Conservation (phyloP, 2,888 invertebrate species). For the Amphipyra berbera region DNA sequence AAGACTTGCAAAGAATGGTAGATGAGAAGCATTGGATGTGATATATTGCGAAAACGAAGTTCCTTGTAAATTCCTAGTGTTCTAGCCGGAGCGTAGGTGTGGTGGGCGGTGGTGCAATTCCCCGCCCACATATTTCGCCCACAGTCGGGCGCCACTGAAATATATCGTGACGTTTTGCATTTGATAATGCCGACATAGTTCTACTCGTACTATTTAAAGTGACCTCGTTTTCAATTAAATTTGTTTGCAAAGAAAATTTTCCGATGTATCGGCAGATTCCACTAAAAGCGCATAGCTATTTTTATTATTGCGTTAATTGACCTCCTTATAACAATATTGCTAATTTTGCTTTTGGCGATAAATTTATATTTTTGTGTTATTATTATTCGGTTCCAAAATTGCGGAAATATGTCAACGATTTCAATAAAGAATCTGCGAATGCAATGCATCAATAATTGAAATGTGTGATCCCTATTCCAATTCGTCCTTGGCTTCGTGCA, state of each 20-base stretch:
- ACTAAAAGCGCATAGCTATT: slow-evolving; percentile 2
- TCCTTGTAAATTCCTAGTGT: slow-evolving; percentile 18
- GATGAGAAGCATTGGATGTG: slow-evolving; percentile 47
- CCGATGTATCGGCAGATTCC: slow-evolving; percentile 20
- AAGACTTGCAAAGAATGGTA: slow-evolving; percentile 6
- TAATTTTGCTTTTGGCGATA: too few relatives aligned
- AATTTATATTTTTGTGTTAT: slow-evolving; percentile 2
- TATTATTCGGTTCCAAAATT: slow-evolving; percentile 14
- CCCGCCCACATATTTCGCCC: slow-evolving; percentile 71
- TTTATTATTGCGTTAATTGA: too few relatives aligned
- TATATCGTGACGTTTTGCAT: slow-evolving; percentile 63
- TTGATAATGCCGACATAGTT: slow-evolving; percentile 51
- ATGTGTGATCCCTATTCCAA: slow-evolving; percentile 8
- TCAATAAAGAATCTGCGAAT: slow-evolving; percentile 1
- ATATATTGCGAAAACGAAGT: slow-evolving; percentile 31
- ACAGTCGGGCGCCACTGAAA: slow-evolving; percentile 67
- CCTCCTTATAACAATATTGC: too few relatives aligned
- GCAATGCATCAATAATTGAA: slow-evolving; percentile 13
- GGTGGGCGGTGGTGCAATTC: slow-evolving; percentile 70
- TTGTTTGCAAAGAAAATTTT: slow-evolving; percentile 43
- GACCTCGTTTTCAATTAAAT: slow-evolving; percentile 50
- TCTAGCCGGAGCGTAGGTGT: slow-evolving; percentile 30
- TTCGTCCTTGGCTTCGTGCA: slow-evolving; percentile 15
- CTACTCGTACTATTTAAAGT: slow-evolving; percentile 48
- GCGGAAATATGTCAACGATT: slow-evolving; percentile 24